Evolutionary conservation across 2,113 vertebrate species (phyloP).

Genomic region (Silurus asotus): DNA sequence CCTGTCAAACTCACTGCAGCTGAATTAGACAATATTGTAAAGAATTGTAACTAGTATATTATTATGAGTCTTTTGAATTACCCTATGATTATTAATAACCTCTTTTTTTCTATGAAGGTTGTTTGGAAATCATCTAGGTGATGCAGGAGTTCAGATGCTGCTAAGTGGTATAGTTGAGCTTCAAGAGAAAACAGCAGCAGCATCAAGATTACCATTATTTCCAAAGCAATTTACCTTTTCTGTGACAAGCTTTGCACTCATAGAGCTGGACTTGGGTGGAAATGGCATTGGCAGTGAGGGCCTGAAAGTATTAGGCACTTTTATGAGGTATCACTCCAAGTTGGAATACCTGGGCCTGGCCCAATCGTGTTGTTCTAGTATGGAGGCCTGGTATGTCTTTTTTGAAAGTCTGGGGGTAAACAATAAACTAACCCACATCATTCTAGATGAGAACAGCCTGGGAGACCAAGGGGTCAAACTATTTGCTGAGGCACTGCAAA

Average conservation of each 20-base stretch:
- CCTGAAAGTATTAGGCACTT: slow-evolving; percentile 68
- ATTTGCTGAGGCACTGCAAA: slow-evolving; percentile 68
- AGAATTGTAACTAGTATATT: background rate
- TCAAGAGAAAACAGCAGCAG: slow-evolving; percentile 60
- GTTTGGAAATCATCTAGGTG: slow-evolving; percentile 78
- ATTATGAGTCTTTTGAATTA: background rate
- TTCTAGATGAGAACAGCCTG: slow-evolving; percentile 75
- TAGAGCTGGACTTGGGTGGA: slow-evolving; percentile 77
- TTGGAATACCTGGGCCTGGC: slow-evolving; percentile 76
- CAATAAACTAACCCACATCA: slow-evolving; percentile 64
- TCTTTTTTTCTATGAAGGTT: slow-evolving; percentile 63
- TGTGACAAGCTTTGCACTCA: slow-evolving; percentile 59
- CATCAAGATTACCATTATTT: slow-evolving; percentile 25
- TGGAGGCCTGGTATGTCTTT: slow-evolving; percentile 71
- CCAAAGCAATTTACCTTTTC: slow-evolving; percentile 42
- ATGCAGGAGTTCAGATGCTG: slow-evolving; percentile 69
- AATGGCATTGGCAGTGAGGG: slow-evolving; percentile 70
- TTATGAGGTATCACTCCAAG: slow-evolving; percentile 69
- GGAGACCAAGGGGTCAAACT: slow-evolving; percentile 72
- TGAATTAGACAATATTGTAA: background rate
- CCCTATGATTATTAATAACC: background rate
- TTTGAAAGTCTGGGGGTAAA: slow-evolving; percentile 73
- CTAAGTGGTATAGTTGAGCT: slow-evolving; percentile 73
- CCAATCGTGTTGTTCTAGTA: slow-evolving; percentile 62
- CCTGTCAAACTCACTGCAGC: background rate